Evolutionary conservation across 2,888 invertebrate species (phyloP).

Genomic region (Fissipunctia ypsillon): DNA sequence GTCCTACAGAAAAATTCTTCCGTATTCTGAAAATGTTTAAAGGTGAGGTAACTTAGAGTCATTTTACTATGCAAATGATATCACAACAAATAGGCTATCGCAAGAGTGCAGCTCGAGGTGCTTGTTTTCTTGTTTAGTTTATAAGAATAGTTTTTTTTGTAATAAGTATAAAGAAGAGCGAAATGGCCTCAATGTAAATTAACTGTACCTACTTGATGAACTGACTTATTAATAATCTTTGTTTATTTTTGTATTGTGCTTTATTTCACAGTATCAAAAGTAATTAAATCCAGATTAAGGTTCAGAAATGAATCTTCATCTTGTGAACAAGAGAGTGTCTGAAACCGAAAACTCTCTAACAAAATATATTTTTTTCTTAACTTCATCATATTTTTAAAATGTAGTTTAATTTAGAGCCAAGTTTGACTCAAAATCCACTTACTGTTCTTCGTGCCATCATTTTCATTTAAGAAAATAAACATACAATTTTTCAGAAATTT

Average conservation of each 20-base stretch:
- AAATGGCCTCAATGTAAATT: not conserved
- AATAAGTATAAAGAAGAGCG: not conserved
- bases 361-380: not conserved
- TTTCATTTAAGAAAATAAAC: not conserved
- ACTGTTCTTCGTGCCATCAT: not conserved
- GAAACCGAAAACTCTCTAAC: too few relatives aligned
- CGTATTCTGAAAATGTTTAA: not conserved
- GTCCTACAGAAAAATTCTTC: not conserved
- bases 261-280: not conserved
- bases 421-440: not conserved
- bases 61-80: constrained; percentile 37
- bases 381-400: not conserved
- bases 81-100: constrained; percentile 16
- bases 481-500: not conserved
- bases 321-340: not conserved
- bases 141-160: not conserved
- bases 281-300: not conserved
- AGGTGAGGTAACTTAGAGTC: constrained; percentile 1
- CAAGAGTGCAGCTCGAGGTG: constrained; percentile 17
- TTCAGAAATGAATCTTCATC: not conserved
- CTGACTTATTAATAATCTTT: not conserved
- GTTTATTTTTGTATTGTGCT: not conserved
- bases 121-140: constrained; percentile 2
- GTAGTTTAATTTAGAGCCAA: not conserved
- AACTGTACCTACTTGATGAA: too few relatives aligned